Percentiles rank a stretch among this genome's conserved stretches.
phyloP scores from a whole-genome alignment of 2,888 invertebrate species.

The Oscheius myriophilus region DNA sequence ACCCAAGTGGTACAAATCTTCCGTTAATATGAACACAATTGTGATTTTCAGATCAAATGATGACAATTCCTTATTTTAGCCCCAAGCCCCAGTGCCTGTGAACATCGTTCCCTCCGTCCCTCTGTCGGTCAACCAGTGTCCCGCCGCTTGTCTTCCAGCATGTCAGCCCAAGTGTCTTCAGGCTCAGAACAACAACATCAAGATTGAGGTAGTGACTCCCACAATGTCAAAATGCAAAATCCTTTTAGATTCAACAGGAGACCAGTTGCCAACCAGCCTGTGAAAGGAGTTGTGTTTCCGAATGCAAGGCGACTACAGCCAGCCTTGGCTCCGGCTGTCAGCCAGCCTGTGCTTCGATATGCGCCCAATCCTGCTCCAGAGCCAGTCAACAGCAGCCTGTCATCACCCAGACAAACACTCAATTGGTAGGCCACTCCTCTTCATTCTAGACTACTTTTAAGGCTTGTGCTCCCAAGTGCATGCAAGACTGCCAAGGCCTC shows the following conservation, averaged over 20 bases:
- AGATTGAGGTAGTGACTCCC: conserved; percentile 30
- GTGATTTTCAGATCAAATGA: too few species aligned
- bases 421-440: not conserved
- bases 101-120: conserved; percentile 27
- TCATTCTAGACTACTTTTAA: not conserved
- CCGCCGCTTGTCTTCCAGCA: conserved; percentile 37
- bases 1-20: too few species aligned
- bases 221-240: too few species aligned
- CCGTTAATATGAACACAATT: too few species aligned
- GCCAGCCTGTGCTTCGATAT: conserved; percentile 44
- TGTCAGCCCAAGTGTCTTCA: conserved; percentile 43
- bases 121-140: conserved; percentile 30
- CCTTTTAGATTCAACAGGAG: conserved; percentile 26
- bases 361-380: conserved; percentile 38
- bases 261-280: conserved; percentile 42
- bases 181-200: conserved; percentile 26
- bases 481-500: conserved; percentile 46
- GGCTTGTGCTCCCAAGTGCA: conserved; percentile 51
- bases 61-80: conserved; percentile 25
- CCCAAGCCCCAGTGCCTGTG: conserved; percentile 22
- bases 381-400: conserved; percentile 3
- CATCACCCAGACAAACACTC: not conserved
- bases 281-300: conserved; percentile 43
- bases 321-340: conserved; percentile 37
- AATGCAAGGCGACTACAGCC: conserved; percentile 27